These are phyloP conservation scores for Tenthredo amoena DNA, from an alignment of 2,888 invertebrate genomes.

Conservation along the genomic window DNA sequence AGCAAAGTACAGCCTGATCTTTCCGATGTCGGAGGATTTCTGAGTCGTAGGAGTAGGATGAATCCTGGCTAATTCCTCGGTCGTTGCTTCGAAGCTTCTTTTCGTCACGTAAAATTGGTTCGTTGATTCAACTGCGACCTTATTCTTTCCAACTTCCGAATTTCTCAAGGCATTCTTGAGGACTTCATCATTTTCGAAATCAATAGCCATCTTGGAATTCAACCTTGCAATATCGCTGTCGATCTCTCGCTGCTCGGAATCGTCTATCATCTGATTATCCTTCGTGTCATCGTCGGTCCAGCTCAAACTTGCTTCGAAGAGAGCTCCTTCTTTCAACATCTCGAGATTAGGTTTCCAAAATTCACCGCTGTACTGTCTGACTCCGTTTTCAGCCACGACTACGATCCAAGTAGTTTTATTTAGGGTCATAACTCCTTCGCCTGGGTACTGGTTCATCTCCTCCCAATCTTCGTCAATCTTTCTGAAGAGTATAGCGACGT, in stretches of 20 bases:
- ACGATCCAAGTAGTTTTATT: conserved; percentile 72
- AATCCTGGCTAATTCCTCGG: background rate
- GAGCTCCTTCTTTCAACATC: conserved; percentile 70
- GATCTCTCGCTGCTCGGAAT: conserved; percentile 69
- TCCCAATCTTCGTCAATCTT: conserved; percentile 69
- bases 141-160: background rate
- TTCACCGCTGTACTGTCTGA: conserved; percentile 69
- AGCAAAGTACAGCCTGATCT: conserved; percentile 30
- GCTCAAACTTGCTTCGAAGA: conserved; percentile 73
- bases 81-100: conserved; percentile 57
- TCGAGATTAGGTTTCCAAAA: conserved; percentile 73
- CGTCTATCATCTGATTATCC: conserved; percentile 68
- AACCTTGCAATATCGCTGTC: conserved; percentile 70
- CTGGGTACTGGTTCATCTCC: conserved; percentile 69
- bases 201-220: conserved; percentile 69
- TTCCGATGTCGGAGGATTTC: conserved; percentile 3
- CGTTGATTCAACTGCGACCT: conserved; percentile 11
- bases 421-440: conserved; percentile 65
- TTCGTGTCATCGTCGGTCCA: conserved; percentile 71
- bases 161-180: conserved; percentile 32
- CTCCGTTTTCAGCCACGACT: conserved; percentile 68
- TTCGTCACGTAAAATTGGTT: conserved; percentile 33
- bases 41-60: background rate
- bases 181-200: conserved; percentile 66
- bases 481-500: conserved; percentile 71